Percentiles rank a stretch among this genome's conserved stretches.
Conservation (phyloP, 2,888 invertebrate species). For the Dynastes maya region DNA sequence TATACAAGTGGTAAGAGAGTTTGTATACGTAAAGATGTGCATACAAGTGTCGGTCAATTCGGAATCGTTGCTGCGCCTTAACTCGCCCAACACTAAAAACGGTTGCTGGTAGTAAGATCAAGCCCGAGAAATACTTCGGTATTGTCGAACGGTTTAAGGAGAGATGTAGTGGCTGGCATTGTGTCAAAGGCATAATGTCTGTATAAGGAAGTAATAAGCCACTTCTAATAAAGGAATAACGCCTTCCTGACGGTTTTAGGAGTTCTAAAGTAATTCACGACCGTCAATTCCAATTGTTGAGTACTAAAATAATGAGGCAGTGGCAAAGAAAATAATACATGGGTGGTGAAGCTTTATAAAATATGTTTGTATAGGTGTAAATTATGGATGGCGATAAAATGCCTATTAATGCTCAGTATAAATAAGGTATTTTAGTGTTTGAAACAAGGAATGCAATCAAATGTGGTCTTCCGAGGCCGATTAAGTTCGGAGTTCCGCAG, state of each 20-base stretch:
- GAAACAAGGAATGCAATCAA: too few relatives aligned
- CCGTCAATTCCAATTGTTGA: too few relatives aligned
- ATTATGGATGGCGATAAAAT: too few relatives aligned
- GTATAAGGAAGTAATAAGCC: slow-evolving; percentile 16
- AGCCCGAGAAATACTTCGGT: slow-evolving; percentile 7
- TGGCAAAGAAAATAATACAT: too few relatives aligned
- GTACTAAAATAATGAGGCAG: too few relatives aligned
- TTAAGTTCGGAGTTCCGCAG: too few relatives aligned
- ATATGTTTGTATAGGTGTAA: too few relatives aligned
- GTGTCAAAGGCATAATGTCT: slow-evolving; percentile 11
- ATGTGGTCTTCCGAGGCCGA: too few relatives aligned
- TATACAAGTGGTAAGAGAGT: slow-evolving; percentile 3
- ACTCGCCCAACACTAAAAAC: slow-evolving; percentile 12
- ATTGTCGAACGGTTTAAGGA: slow-evolving; percentile 5
- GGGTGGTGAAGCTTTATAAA: too few relatives aligned
- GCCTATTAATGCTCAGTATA: too few relatives aligned
- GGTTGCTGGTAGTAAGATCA: background rate
- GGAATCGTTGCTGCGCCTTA: slow-evolving; percentile 11
- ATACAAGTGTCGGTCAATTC: slow-evolving; percentile 40
- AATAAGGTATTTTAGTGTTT: too few relatives aligned
- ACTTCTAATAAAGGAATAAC: slow-evolving; percentile 14
- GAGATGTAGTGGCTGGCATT: slow-evolving; percentile 20
- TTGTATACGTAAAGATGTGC: slow-evolving; percentile 2
- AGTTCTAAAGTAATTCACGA: background rate
- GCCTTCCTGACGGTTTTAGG: background rate